Base-by-base conservation (phyloP, 2,113 vertebrate species). In the Spea bombifrons region DNA sequence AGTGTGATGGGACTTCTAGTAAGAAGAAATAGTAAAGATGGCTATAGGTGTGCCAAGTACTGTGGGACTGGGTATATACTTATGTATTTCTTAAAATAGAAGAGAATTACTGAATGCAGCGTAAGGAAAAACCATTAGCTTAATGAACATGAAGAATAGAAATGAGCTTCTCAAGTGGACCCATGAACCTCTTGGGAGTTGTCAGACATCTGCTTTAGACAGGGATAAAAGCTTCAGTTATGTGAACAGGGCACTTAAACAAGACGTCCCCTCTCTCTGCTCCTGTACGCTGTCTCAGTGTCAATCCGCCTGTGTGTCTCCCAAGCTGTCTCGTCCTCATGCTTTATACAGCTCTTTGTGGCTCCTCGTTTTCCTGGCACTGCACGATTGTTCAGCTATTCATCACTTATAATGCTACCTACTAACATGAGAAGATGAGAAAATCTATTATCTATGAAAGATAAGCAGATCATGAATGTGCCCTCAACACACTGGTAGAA, bases 341-440 rank as follows among this genome's bases (percentile, higher is more conserved):
- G 47, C 57, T 48, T 78, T 48, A 71, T 52, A 48, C 70, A 70
- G 70, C 76, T 69, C 63, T 74, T 74, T 73, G 65, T 61, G 82
- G 66, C 81, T 68, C 68, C 78, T 53, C 78, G 59, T 43, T 48
- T 77, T 75, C 55, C 75, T 75, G 75, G 69, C 63, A 72, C 48
- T 79, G 59, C 57, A 43, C 70, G 71, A 66, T 73, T 74, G 53
- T 72, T 78, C 72, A 72, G n/a, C 84, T 71, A 82, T 84, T 84
- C 75, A 80, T 64, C 43, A 75, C 75, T 30, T 69, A 81, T 86
- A 83, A 83, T 63, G 44, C 66, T 59, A 30, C 63, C 17, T 48
- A 47, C 17, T 78, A 69, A 76, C 55, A 59, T 72, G 49, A 49
- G 66, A 48, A 50, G 45, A 10, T 10, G 55, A 13, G 55, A 59